Evolutionary conservation across 1,140 invertebrate genomes (phyloP), one percentile per base, ranked within the genome.

Genomic region (Anagrus nilaparvatae): DNA sequence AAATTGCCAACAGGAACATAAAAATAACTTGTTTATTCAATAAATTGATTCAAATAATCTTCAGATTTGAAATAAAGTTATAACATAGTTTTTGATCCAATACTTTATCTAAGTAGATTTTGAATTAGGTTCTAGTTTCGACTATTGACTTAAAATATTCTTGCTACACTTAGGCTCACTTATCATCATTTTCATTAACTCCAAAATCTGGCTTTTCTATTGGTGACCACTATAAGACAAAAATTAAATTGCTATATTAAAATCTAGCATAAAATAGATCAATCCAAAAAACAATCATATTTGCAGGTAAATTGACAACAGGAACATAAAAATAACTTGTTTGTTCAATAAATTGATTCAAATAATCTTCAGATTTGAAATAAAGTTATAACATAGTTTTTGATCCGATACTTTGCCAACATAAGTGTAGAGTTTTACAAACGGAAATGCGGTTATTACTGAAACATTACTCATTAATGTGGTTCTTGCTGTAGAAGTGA

Each of bases 101-200:
- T 80, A 61, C 25, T 78, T 78, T 51, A 76, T 75, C 50, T 76
- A 75, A n/a, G n/a, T n/a, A n/a, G n/a, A n/a, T 46, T 79, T 79
- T 3, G 75, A 72, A 37, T 70, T 65, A 18, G 56, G 49, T 57
- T 74, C 4, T 75, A 60, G 33, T 75, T 75, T 18, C 84, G 77
- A 53, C 92, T 81, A 66, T 98, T 98, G 0, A 97, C 86, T 65
- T 97, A 98, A 71, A 98, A 97, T 32, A 93, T 79, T 17, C 94
- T 70, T 1, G 89, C 90, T 21, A 95, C 79, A 1, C 72, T 75
- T 36, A 92, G 58, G 54, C 78, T 76, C 1, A 91, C 69, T 48
- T 79, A n/a, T 97, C 93, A 61, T 97, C 94, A 27, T 87, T 84
- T 70, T 98, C 93, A 52, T 92, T 84, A 0, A 95, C 95, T 5